These are phyloP conservation scores for mouse (Mus musculus) DNA, from an alignment of 2,113 vertebrate genomes.

Conservation along the genomic window DNA sequence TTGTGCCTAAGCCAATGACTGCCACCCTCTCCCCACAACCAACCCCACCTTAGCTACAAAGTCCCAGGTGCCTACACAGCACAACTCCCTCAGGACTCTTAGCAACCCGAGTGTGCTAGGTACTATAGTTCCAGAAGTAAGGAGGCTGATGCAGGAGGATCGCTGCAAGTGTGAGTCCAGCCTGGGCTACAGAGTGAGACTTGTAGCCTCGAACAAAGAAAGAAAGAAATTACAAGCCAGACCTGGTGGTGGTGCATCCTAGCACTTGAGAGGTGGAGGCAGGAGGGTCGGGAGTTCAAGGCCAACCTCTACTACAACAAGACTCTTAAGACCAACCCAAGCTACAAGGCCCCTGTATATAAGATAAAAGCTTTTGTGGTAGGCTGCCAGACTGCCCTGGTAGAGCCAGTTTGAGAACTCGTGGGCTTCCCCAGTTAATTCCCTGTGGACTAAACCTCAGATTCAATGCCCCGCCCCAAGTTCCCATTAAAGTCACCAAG, in stretches of 20 bases:
- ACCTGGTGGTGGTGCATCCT: background rate
- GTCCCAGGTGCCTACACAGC: background rate
- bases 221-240: background rate
- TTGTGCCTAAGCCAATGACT: too few relatives aligned
- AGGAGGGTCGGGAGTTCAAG: background rate
- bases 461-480: background rate
- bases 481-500: background rate
- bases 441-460: background rate
- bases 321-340: background rate
- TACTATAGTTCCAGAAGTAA: background rate
- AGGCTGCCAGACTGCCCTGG: background rate
- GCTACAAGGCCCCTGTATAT: too few relatives aligned
- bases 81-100: background rate
- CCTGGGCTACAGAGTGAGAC: background rate
- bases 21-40: background rate
- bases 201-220: background rate
- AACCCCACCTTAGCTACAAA: background rate
- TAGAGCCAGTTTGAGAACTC: background rate
- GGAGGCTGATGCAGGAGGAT: background rate
- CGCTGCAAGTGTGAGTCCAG: background rate
- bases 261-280: background rate
- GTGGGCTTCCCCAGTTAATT: background rate
- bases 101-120: background rate
- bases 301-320: background rate
- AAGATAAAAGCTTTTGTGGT: background rate